Percentiles rank a stretch among this genome's conserved stretches.
phyloP scores from a whole-genome alignment of 2,888 invertebrate species.

The Rhamnusium bicolor region DNA sequence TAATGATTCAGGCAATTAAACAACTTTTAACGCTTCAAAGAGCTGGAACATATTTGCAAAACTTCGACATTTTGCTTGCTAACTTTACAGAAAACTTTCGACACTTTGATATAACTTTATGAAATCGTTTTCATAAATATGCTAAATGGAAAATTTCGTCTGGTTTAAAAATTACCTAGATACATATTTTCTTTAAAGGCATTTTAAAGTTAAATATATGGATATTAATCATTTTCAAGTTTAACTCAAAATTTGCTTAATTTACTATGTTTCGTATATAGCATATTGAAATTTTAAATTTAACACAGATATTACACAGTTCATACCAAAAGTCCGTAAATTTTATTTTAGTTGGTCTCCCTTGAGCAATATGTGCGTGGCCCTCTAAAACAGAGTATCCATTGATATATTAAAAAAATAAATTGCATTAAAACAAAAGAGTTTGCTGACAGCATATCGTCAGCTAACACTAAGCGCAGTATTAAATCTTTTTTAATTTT shows the following conservation, averaged over 20 bases:
- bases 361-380: no score
- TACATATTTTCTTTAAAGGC: background rate
- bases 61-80: background rate
- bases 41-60: background rate
- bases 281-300: no score
- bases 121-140: background rate
- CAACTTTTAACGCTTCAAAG: background rate
- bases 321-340: no score
- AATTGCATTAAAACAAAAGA: no score
- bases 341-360: no score
- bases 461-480: no score
- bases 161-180: background rate
- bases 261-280: background rate
- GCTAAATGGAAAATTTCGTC: background rate
- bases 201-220: background rate
- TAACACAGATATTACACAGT: no score
- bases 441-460: no score
- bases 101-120: background rate
- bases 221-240: background rate
- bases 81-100: background rate
- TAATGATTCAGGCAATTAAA: background rate
- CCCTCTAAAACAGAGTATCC: no score
- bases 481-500: no score
- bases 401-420: no score
- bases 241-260: background rate